Percentiles rank a stretch among this genome's conserved stretches.
Evolutionary conservation across 2,888 invertebrate species (phyloP).

Genomic region (Hydroisotoma schaefferi): DNA sequence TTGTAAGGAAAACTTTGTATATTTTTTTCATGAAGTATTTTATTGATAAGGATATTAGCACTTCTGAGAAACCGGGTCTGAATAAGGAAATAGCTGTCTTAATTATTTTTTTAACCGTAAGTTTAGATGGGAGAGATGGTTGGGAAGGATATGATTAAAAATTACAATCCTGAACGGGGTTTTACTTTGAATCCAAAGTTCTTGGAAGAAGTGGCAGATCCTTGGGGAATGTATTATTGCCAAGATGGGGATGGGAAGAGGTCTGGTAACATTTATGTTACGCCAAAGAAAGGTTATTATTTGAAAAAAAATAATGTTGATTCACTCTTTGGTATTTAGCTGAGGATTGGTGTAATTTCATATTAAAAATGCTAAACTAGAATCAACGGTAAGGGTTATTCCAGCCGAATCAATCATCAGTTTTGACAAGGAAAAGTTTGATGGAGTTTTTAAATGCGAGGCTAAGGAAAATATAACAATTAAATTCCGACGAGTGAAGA

Average conservation of each 20-base stretch:
- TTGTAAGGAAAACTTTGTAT: conserved; percentile 6
- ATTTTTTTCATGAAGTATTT: background rate
- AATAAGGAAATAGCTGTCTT: too few relatives aligned
- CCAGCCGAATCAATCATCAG: conserved; percentile 23
- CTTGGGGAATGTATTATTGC: conserved; percentile 28
- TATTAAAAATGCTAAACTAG: conserved; percentile 13
- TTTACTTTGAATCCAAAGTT: conserved; percentile 30
- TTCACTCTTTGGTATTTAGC: background rate
- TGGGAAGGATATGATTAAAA: background rate
- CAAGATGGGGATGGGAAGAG: conserved; percentile 21
- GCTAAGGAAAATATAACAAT: conserved; percentile 37
- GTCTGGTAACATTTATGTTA: background rate
- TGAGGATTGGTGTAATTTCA: background rate
- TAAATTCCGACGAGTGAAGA: conserved; percentile 22
- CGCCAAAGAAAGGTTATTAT: conserved; percentile 19
- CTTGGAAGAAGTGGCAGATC: conserved; percentile 29
- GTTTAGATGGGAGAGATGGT: conserved; percentile 19
- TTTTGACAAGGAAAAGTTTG: conserved; percentile 21
- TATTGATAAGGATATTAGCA: background rate
- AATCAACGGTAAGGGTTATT: conserved; percentile 11
- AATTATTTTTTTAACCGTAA: background rate
- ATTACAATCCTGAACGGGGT: conserved; percentile 28
- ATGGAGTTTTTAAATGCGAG: conserved; percentile 27
- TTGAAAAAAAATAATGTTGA: background rate
- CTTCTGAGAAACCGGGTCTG: too few relatives aligned